These are phyloP conservation scores for Drosophila phalerata DNA, from an alignment of 2,888 invertebrate species.

Conservation along the genomic window DNA sequence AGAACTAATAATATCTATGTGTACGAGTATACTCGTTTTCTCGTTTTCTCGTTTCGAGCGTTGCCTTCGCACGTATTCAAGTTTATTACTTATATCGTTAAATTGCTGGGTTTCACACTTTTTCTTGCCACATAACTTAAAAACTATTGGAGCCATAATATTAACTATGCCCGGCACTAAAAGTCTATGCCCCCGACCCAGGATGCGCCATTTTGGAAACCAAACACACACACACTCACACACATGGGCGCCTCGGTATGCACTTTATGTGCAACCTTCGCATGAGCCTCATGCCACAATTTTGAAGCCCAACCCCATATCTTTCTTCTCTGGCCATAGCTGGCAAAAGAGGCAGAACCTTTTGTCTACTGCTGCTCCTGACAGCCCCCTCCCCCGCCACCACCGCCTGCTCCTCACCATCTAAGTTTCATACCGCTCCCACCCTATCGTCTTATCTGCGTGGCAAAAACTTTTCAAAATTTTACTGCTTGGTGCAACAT, in stretches of 20 bases:
- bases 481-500: conserved; percentile 77
- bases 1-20: conserved; percentile 14
- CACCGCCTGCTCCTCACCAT: conserved; percentile 1
- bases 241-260: conserved; percentile 47
- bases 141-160: conserved; percentile 56
- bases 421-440: neutral
- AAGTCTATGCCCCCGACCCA: conserved; percentile 26
- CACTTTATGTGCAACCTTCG: conserved; percentile 73
- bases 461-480: conserved; percentile 77
- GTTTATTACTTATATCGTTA: conserved; percentile 58
- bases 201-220: conserved; percentile 59
- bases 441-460: conserved; percentile 62
- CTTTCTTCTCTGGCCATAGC: too few species aligned
- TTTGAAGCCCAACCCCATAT: conserved; percentile 24
- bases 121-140: conserved; percentile 58
- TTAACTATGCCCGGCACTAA: conserved; percentile 62
- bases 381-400: neutral
- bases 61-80: conserved; percentile 5
- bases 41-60: neutral
- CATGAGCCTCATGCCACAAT: conserved; percentile 24
- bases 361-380: conserved; percentile 61
- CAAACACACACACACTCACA: conserved; percentile 31
- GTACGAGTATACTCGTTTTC: neutral
- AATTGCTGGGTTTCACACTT: conserved; percentile 57
- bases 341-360: conserved; percentile 54